Base-by-base conservation (phyloP, 2,797 vertebrate genomes). In the Ceryle rudis region DNA sequence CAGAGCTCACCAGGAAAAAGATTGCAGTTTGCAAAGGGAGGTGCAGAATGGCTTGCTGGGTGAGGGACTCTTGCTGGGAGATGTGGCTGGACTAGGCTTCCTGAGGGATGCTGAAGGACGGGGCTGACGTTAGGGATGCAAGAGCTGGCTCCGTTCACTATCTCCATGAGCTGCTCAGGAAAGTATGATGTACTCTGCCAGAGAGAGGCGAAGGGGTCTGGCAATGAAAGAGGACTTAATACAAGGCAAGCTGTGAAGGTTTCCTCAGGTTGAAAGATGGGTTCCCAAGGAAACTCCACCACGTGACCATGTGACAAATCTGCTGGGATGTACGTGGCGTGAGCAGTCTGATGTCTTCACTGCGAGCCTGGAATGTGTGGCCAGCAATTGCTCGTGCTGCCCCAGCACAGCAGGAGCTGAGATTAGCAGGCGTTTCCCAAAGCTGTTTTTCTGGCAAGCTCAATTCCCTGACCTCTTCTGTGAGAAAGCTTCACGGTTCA, bases 211-310 rank as follows among this genome's bases (percentile, higher is more conserved):
- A 44, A 22, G 44, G 15, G 1, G 23, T 3, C 47, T 65, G 89
- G 57, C 41, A 19, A 10, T 14, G 42, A n/a, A n/a, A 23, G 23
- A 37, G 46, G 25, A 62, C 18, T 20, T 33, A 69, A 47, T 14
- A 7, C 18, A 9, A 51, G 70, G 25, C 39, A 71, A 92, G 58
- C 58, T 72, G 73, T 9, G 54, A 58, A 67, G 79, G 46, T 70
- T 88, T 88, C 72, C 80, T 35, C 39, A 22, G 67, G 67, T 74
- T 3, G 0, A 35, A 66, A 14, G 39, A 44, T 41, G 60, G 33
- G 58, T 86, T 91, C 87, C 71, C 71, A 82, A 85, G 83, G 86
- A 85, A 90, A 86, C 84, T n/a, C 72, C 44, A 18, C 21, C 69
- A n/a, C 5, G 9, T 54, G 75, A 14, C 39, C 11, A 0, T 14